Evolutionary conservation across 2,888 invertebrate genomes (phyloP).

Genomic region (Sericinus montela): DNA sequence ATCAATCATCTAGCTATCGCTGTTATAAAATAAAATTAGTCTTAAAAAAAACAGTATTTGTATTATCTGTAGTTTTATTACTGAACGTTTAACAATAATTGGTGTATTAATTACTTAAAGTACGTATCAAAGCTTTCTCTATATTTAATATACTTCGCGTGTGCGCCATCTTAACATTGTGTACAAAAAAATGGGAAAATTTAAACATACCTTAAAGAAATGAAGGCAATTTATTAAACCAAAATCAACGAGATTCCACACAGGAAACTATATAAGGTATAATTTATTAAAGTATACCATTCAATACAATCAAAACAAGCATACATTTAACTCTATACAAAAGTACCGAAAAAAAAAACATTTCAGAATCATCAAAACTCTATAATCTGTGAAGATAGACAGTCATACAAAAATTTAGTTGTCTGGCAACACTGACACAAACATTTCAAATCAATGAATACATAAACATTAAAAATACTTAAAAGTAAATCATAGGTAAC

Average conservation of each 20-base stretch:
- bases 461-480: background rate
- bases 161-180: slow-evolving; percentile 3
- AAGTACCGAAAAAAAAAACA: too few relatives aligned
- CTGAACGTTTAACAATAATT: slow-evolving; percentile 8
- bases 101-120: slow-evolving; percentile 4
- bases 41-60: background rate
- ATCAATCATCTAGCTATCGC: too few relatives aligned
- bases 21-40: too few relatives aligned
- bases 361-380: too few relatives aligned
- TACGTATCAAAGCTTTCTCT: slow-evolving; percentile 7
- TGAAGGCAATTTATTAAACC: background rate
- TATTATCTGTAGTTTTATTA: slow-evolving; percentile 11
- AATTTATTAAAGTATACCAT: background rate
- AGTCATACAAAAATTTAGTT: too few relatives aligned
- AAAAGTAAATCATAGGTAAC: background rate
- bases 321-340: background rate
- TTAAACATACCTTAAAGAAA: background rate
- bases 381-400: too few relatives aligned
- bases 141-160: slow-evolving; percentile 2
- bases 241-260: background rate
- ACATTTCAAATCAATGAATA: background rate
- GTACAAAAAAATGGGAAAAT: slow-evolving; percentile 3
- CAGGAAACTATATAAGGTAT: background rate
- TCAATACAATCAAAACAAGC: background rate
- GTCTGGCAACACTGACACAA: background rate